Base-by-base conservation (phyloP, 1,140 invertebrate species). In the Manduca sexta region DNA sequence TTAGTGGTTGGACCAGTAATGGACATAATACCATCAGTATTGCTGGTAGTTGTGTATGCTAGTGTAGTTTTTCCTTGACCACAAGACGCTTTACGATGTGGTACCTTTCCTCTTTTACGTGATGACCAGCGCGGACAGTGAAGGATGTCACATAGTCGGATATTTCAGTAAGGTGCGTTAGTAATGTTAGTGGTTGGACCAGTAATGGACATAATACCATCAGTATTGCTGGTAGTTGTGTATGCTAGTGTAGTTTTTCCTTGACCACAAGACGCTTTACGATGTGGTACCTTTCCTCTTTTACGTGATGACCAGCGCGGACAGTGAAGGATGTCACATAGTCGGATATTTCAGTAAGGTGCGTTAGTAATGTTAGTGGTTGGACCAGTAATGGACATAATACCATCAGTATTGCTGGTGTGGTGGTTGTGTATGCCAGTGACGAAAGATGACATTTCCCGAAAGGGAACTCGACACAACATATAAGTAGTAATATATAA, bases 301-400 rank as follows among this genome's bases (percentile, higher is more conserved):
- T 86, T 99, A 99, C 79, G 95, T 98, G 1, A 98, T 99, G 96
- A 99, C 97, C 0, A 92, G 95, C 55, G 91, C 92, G 14, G 97
- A 99, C 76, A 88, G 90, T 4, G 94, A 97, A 73, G 97, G 97
- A 1, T 98, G 96, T 78, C 97, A 99, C 67, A 95, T 97, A 14
- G 95, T 99, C 7, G 97, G 97, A 13, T 99, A 99, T 81, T 99
- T 99, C 74, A 98, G 96, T 57, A 99, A 98, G 92, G 95, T 97
- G 81, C 91, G 91, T 84, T 4, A 30, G n/a, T n/a, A n/a, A n/a
- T n/a, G n/a, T n/a, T n/a, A n/a, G n/a, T n/a, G n/a, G n/a, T n/a
- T n/a, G n/a, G n/a, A n/a, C n/a, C n/a, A n/a, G n/a, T n/a, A n/a
- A n/a, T n/a, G n/a, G n/a, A n/a, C n/a, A n/a, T n/a, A 94, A 45